These are phyloP conservation scores for Unio pictorum DNA, from an alignment of 2,888 invertebrate species.

Conservation along the genomic window DNA sequence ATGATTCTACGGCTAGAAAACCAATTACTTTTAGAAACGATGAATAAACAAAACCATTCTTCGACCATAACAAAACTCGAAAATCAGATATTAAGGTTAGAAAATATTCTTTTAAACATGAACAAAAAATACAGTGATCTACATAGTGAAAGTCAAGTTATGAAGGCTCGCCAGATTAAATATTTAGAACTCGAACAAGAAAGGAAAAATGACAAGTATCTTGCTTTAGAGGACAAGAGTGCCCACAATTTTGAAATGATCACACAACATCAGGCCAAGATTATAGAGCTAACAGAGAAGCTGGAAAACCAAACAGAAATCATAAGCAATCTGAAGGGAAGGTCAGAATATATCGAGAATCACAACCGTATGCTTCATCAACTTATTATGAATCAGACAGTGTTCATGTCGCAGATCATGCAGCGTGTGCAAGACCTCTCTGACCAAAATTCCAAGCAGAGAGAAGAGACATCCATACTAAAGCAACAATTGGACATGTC, in stretches of 20 bases:
- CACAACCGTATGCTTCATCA: slow-evolving; percentile 54
- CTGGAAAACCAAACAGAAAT: slow-evolving; percentile 47
- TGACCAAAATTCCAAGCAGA: slow-evolving; percentile 44
- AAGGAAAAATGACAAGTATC: slow-evolving; percentile 17
- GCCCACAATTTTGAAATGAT: slow-evolving; percentile 42
- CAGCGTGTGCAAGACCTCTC: slow-evolving; percentile 48
- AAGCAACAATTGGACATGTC: slow-evolving; percentile 10
- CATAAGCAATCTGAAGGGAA: slow-evolving; percentile 39
- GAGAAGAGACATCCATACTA: slow-evolving; percentile 30
- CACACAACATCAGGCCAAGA: slow-evolving; percentile 46
- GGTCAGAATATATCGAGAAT: slow-evolving; percentile 48
- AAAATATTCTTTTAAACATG: slow-evolving; percentile 60
- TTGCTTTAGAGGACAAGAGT: slow-evolving; percentile 28
- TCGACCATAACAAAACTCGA: slow-evolving; percentile 52
- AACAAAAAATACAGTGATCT: slow-evolving; percentile 53
- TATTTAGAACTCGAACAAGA: slow-evolving; percentile 46
- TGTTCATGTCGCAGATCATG: slow-evolving; percentile 54
- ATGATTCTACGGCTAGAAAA: slow-evolving; percentile 63
- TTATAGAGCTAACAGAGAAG: slow-evolving; percentile 45
- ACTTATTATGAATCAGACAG: slow-evolving; percentile 57
- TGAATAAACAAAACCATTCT: slow-evolving; percentile 55
- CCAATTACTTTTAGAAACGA: slow-evolving; percentile 47
- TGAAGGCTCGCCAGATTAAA: slow-evolving; percentile 43
- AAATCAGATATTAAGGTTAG: slow-evolving; percentile 59
- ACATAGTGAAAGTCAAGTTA: slow-evolving; percentile 45